phyloP scores from a whole-genome alignment of 2,888 invertebrate genomes.

The Neoaliturus tenellus region DNA sequence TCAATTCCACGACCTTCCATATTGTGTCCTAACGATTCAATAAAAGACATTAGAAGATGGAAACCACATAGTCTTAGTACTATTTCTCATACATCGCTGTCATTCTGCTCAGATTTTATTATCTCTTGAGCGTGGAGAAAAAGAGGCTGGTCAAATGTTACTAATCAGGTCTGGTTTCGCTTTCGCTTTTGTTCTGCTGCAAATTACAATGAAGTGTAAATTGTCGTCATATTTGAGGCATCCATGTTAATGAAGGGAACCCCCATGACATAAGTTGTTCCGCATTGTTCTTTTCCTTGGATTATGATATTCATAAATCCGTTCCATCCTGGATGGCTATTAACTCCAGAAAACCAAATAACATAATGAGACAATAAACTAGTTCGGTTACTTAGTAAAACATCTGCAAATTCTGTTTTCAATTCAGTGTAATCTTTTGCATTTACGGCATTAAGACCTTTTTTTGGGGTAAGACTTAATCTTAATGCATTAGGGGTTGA shows the following conservation, averaged over 20 bases:
- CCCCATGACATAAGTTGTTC: neutral
- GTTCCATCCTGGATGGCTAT: neutral
- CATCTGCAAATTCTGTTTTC: neutral
- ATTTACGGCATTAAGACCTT: neutral
- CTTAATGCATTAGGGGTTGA: neutral
- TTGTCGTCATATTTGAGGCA: neutral
- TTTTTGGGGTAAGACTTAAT: neutral
- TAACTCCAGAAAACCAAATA: neutral
- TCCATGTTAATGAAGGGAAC: slow-evolving; percentile 5
- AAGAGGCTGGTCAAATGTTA: slow-evolving; percentile 66
- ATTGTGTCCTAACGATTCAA: neutral
- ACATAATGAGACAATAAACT: neutral
- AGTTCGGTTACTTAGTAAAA: neutral
- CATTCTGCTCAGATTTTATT: slow-evolving; percentile 55
- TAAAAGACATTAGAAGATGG: slow-evolving; percentile 25
- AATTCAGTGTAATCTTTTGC: neutral
- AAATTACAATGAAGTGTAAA: neutral
- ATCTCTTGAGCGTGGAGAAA: slow-evolving; percentile 55
- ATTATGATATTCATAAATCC: neutral
- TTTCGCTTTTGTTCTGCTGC: neutral
- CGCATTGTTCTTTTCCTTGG: neutral
- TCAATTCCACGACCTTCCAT: slow-evolving; percentile 27
- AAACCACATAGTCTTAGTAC: slow-evolving; percentile 55
- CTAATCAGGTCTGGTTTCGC: neutral
- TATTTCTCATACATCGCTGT: slow-evolving; percentile 28